Evolutionary conservation across 2,113 vertebrate genomes (phyloP).

Genomic region (Neolamprologus toae): DNA sequence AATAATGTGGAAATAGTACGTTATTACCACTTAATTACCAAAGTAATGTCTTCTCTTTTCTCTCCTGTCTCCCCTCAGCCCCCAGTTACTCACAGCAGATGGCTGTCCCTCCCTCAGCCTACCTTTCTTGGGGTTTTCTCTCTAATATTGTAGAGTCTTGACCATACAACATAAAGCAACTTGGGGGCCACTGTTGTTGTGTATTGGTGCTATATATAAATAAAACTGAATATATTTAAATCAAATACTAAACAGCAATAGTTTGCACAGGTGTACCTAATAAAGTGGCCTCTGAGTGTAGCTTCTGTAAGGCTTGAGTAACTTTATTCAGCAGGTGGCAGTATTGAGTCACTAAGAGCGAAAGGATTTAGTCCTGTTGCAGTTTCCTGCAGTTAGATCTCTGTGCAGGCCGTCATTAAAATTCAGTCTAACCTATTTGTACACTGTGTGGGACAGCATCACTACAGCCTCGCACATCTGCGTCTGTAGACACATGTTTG

Average conservation of each 20-base stretch:
- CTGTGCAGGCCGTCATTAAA: background rate
- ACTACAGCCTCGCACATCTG: background rate
- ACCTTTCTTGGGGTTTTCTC: background rate
- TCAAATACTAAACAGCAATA: background rate
- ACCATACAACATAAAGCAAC: background rate
- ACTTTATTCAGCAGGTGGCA: slow-evolving; percentile 20
- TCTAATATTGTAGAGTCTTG: background rate
- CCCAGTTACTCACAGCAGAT: background rate
- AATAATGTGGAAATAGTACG: background rate
- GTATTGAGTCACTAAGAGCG: background rate
- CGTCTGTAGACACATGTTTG: background rate
- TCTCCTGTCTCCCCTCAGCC: background rate
- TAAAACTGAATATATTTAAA: background rate
- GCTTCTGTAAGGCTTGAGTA: background rate
- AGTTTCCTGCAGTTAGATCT: background rate
- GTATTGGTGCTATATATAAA: accelerated
- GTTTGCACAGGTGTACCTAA: background rate
- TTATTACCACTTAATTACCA: background rate
- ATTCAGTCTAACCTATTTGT: background rate
- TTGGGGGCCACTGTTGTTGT: background rate
- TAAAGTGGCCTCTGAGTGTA: background rate
- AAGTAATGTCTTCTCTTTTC: background rate
- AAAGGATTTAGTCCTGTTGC: background rate
- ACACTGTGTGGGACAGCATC: background rate
- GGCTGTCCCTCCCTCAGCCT: background rate